Percentiles rank a stretch among this genome's conserved stretches.
These are phyloP conservation scores for Bemisia tabaci DNA, from an alignment of 1,140 invertebrate species.

Conservation along the genomic window DNA sequence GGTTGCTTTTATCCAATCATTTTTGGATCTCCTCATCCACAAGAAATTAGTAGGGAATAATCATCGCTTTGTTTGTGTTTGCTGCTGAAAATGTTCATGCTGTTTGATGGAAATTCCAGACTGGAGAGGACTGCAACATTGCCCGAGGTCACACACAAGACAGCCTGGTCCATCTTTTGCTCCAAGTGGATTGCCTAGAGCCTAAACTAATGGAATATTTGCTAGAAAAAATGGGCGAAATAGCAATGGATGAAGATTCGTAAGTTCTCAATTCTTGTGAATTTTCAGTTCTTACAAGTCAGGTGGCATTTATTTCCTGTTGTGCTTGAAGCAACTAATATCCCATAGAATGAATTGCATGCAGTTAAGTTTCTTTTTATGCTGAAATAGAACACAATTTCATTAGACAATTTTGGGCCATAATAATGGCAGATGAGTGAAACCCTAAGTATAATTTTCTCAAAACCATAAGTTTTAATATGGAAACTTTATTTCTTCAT, in stretches of 20 bases:
- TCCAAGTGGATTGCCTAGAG: conserved; percentile 18
- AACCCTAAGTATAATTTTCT: not conserved
- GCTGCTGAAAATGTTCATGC: no score
- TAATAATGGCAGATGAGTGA: not conserved
- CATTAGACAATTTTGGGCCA: no score
- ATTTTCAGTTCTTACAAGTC: not conserved
- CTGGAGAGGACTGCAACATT: not conserved
- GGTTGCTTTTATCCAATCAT: no score
- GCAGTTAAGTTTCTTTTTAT: not conserved
- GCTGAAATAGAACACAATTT: not conserved
- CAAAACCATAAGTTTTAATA: no score
- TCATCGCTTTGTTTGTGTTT: no score
- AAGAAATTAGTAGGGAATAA: no score
- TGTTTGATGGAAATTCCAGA: no score
- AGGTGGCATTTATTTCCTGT: no score
- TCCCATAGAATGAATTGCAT: not conserved
- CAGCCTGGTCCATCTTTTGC: conserved; percentile 17
- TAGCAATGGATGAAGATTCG: conserved; percentile 14
- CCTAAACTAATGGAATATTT: conserved; percentile 16
- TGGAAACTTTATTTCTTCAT: no score
- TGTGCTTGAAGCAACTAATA: no score
- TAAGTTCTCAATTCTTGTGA: conserved; percentile 3
- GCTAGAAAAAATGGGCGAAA: conserved; percentile 19
- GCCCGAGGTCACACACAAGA: conserved; percentile 6
- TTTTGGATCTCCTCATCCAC: no score